Evolutionary conservation across 2,113 vertebrate species (phyloP).

Genomic region (Rhizomys pruinosus): DNA sequence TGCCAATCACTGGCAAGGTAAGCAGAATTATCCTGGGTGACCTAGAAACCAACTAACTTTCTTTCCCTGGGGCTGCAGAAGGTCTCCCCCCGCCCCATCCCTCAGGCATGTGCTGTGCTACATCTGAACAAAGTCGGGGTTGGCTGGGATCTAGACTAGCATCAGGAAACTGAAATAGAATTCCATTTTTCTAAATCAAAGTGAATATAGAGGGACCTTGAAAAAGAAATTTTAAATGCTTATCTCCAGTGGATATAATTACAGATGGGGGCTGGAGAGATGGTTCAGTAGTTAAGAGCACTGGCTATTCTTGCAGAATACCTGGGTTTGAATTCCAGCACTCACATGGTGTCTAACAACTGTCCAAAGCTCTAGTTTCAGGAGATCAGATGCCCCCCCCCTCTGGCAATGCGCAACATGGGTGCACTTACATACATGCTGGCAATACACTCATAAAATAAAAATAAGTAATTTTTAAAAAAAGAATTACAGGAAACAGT

Average conservation of each 20-base stretch:
- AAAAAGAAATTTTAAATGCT: background rate
- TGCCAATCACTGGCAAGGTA: background rate
- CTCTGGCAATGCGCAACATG: too few relatives aligned
- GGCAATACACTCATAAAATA: too few relatives aligned
- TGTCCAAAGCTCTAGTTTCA: too few relatives aligned
- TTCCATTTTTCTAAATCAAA: conserved; percentile 40
- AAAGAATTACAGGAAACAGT: background rate
- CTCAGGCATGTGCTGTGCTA: background rate
- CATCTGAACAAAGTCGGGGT: background rate
- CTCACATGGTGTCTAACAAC: too few relatives aligned
- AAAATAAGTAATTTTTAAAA: too few relatives aligned
- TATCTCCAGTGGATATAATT: background rate
- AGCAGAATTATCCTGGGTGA: background rate
- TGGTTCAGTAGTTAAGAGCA: too few relatives aligned
- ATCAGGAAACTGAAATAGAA: background rate
- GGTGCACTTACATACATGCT: too few relatives aligned
- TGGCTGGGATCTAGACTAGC: too few relatives aligned
- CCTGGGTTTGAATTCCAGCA: too few relatives aligned
- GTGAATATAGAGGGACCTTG: background rate
- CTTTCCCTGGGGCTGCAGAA: background rate
- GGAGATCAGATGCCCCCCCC: too few relatives aligned
- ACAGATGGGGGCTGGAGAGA: too few relatives aligned
- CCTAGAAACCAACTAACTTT: background rate
- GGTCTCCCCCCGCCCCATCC: background rate
- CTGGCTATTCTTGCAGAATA: too few relatives aligned